phyloP scores from a whole-genome alignment of 1,140 invertebrate species.

The Diorhabda elongata region DNA sequence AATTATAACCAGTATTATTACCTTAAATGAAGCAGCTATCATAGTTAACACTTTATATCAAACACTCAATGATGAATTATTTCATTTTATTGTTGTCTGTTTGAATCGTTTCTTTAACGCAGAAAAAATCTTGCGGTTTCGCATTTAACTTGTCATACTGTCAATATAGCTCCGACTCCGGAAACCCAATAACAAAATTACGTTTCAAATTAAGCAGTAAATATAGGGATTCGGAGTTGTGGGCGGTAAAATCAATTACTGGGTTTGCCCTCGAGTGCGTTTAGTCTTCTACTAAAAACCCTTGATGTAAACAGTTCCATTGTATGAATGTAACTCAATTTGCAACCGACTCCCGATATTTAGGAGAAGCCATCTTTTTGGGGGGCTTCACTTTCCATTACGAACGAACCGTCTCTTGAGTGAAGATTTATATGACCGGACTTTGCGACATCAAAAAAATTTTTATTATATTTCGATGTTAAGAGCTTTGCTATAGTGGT shows the following conservation, averaged over 20 bases:
- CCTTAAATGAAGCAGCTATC: too few species aligned
- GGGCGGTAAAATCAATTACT: constrained; percentile 21
- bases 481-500: too few species aligned
- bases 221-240: constrained; percentile 19
- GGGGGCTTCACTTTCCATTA: constrained; percentile 32
- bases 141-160: too few species aligned
- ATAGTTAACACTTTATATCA: too few species aligned
- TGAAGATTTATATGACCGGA: background rate
- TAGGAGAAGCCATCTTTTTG: constrained; percentile 18
- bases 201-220: constrained; percentile 18
- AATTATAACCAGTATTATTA: too few species aligned
- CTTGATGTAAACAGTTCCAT: constrained; percentile 25
- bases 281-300: constrained; percentile 20
- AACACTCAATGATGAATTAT: too few species aligned
- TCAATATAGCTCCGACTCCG: too few species aligned
- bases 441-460: background rate
- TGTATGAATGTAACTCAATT: constrained; percentile 31
- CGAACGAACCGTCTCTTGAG: background rate
- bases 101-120: too few species aligned
- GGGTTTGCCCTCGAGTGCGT: constrained; percentile 21
- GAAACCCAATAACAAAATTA: constrained; percentile 14
- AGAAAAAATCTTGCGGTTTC: too few species aligned
- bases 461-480: too few species aligned
- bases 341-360: constrained; percentile 24
- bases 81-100: too few species aligned